Conservation (phyloP, 1,140 invertebrate species). For the Sycobia sp. region DNA sequence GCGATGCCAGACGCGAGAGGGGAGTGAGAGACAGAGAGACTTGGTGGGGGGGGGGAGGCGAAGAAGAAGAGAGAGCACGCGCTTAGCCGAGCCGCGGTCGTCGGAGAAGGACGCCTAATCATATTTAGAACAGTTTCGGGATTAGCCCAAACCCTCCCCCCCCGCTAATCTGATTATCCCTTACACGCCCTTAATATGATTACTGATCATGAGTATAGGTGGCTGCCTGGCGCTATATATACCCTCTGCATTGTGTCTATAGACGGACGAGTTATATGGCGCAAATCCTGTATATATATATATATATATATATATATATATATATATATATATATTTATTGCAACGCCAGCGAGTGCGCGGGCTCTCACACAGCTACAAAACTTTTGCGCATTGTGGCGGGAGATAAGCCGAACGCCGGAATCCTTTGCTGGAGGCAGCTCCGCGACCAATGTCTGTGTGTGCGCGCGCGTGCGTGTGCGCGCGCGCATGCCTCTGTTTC, state of each 20-base stretch:
- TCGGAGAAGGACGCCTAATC: constrained; percentile 59
- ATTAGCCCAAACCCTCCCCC: constrained; percentile 56
- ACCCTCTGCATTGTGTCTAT: constrained; percentile 31
- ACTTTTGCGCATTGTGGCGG: constrained; percentile 51
- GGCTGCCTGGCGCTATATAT: constrained; percentile 56
- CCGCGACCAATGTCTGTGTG: not conserved
- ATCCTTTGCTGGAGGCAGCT: not conserved
- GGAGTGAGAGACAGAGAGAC: too few relatives aligned
- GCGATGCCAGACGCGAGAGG: too few relatives aligned
- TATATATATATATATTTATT: too few relatives aligned
- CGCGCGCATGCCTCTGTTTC: not conserved
- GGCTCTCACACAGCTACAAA: constrained; percentile 52
- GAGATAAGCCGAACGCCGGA: constrained; percentile 18
- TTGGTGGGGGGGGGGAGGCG: too few relatives aligned
- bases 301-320: too few relatives aligned
- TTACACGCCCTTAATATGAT: constrained; percentile 64
- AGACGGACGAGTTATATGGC: too few relatives aligned
- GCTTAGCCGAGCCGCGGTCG: not conserved
- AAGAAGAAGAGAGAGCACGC: too few relatives aligned
- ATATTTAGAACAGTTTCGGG: constrained; percentile 64
- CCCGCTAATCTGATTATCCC: constrained; percentile 61
- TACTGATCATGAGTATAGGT: constrained; percentile 60
- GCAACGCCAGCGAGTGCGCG: constrained; percentile 3
- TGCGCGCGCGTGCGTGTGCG: not conserved
- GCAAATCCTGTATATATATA: too few relatives aligned